Conservation (phyloP, 2,113 vertebrate genomes). For the Rattus rattus region DNA sequence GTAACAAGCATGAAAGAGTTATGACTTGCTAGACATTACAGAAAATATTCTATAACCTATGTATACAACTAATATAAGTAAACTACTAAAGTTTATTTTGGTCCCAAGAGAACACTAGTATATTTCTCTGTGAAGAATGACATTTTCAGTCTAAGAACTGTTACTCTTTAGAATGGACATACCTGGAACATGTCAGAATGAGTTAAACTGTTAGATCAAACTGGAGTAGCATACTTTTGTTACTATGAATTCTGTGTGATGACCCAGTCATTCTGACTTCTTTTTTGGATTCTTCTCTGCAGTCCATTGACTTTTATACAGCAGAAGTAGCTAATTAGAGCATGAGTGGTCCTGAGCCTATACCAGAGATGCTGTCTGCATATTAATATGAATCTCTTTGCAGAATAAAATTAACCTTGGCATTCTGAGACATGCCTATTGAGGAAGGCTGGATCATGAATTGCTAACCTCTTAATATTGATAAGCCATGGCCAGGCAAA, state of each 20-base stretch:
- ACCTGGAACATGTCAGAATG: conserved; percentile 2
- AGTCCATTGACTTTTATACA: conserved; percentile 41
- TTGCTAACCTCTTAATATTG: conserved; percentile 70
- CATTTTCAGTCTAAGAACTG: conserved; percentile 5
- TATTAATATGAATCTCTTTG: conserved; percentile 55
- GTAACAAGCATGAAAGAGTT: not conserved
- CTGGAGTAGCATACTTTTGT: not conserved
- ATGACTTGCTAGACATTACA: not conserved
- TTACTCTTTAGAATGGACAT: not conserved
- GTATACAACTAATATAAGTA: conserved; percentile 51
- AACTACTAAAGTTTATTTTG: conserved; percentile 60
- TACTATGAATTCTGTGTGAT: not conserved
- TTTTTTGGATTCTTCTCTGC: conserved; percentile 8
- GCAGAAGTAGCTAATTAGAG: conserved; percentile 25
- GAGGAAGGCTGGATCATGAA: conserved; percentile 47
- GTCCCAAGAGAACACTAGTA: conserved; percentile 55
- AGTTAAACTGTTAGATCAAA: not conserved
- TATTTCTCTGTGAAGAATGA: conserved; percentile 54
- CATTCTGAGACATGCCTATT: conserved; percentile 56
- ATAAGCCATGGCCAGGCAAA: conserved; percentile 60
- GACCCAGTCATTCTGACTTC: conserved; percentile 11
- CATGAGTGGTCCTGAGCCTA: conserved; percentile 10
- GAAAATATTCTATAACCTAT: not conserved
- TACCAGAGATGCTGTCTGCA: conserved; percentile 33
- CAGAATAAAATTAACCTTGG: conserved; percentile 63